Conservation (phyloP, 2,797 vertebrate genomes). For the Lophotriccus pileatus region DNA sequence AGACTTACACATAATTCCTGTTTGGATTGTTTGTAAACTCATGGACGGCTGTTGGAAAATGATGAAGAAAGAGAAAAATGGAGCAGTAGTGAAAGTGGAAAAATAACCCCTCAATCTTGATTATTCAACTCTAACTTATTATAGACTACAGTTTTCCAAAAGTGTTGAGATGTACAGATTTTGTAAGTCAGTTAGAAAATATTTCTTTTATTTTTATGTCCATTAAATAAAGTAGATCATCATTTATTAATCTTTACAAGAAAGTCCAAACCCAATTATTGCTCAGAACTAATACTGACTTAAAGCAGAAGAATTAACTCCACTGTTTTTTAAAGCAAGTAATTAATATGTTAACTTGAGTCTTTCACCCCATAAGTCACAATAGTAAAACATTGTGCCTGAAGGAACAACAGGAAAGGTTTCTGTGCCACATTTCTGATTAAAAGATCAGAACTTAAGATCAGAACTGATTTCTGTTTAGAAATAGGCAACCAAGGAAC, state of each 20-base stretch:
- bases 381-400: not conserved
- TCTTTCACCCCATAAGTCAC: not conserved
- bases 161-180: not conserved
- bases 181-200: not conserved
- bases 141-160: not conserved
- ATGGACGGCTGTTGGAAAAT: not conserved
- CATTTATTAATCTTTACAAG: not conserved
- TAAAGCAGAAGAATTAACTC: not conserved
- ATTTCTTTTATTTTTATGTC: not conserved
- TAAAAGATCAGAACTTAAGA: not conserved
- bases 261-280: not conserved
- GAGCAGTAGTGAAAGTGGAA: not conserved
- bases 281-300: not conserved
- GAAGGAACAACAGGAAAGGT: not conserved
- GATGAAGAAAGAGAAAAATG: not conserved
- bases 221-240: not conserved
- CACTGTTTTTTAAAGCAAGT: not conserved
- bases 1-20: not conserved
- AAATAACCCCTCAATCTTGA: not conserved
- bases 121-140: not conserved
- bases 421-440: not conserved
- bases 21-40: not conserved
- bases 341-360: conserved; percentile 6
- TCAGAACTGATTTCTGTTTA: not conserved
- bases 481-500: not conserved